Evolutionary conservation across 2,113 vertebrate genomes (phyloP), one percentile per base, ranked within the genome.

Genomic region (Apistogramma diplotaenia): DNA sequence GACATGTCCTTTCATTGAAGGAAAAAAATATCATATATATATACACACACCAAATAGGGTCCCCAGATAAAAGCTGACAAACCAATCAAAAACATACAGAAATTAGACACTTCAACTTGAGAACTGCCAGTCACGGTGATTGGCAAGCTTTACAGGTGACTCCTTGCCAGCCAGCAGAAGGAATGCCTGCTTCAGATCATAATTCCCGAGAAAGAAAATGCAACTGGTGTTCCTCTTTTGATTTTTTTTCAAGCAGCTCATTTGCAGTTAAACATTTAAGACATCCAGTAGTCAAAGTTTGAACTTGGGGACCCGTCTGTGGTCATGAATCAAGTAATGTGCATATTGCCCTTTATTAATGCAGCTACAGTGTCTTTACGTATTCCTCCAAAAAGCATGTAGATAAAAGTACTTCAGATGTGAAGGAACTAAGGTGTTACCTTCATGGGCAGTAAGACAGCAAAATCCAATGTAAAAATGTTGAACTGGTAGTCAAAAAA

Each of bases 51-150:
- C 85, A 94, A 92, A 90, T 86, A 85, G 80, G 86, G 86, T 91
- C 89, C 89, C 87, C 83, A 87, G 92, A 92, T 94, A 88, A 93
- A 91, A 90, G 84, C 86, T 89, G 85, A 90, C 89, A 91, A 91
- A 89, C 84, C 86, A 92, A 93, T 92, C 90, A 91, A 92, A 90
- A 86, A 80, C 73, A 76, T 80, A 88, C 88, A 89, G 88, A 94
- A 91, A 93, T 92, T 87, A 91, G 91, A 87, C 81, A 86, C 75
- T 86, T 60, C 55, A 81, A 87, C 89, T 93, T 91, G 85, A 94
- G 89, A 91, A 84, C 76, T 92, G 91, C 65, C 93, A 92, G 56
- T 95, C 91, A 92, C 9, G 18, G 21, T 93, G 91, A 94, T 70
- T 92, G 91, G 76, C 91, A 86, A 58, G 83, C 74, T 71, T 74